Percentiles rank a stretch among this genome's conserved stretches.
Evolutionary conservation across 2,888 invertebrate genomes (phyloP).

Genomic region (Tupiocoris notatus): DNA sequence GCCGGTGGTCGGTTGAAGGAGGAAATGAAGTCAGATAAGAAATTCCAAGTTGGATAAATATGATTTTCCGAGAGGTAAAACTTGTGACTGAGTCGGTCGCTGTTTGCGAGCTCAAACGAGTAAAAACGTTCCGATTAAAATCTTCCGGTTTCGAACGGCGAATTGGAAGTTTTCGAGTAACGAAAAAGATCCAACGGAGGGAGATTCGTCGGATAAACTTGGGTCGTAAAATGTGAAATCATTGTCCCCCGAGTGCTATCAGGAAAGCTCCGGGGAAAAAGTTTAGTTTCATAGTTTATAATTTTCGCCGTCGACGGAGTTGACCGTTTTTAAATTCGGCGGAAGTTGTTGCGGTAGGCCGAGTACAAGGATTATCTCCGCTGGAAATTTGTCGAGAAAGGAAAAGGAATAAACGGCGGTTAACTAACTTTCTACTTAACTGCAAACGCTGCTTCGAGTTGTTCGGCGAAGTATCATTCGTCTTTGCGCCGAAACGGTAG

Average conservation of each 20-base stretch:
- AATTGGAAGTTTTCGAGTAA: not conserved
- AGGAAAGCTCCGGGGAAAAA: not conserved
- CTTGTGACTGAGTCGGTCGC: too few species aligned
- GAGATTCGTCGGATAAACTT: not conserved
- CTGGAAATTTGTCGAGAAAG: not conserved
- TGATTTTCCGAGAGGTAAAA: not conserved
- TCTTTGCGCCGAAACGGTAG: not conserved
- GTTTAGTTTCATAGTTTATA: not conserved
- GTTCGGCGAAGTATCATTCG: not conserved
- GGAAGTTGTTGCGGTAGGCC: too few species aligned
- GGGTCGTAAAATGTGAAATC: not conserved
- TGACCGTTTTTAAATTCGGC: not conserved
- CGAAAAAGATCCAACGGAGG: not conserved
- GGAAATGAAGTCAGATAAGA: not conserved
- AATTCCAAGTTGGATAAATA: not conserved
- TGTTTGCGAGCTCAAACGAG: too few species aligned
- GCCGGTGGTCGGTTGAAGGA: not conserved
- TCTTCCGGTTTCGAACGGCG: not conserved
- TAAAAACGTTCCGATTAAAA: not conserved
- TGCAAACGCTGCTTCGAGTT: not conserved
- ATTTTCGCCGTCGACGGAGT: too few species aligned
- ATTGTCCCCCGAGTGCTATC: not conserved
- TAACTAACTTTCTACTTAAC: not conserved
- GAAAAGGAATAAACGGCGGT: not conserved
- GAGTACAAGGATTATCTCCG: not conserved